phyloP scores from a whole-genome alignment of 2,797 vertebrate species.

The Galagoides demidoff region DNA sequence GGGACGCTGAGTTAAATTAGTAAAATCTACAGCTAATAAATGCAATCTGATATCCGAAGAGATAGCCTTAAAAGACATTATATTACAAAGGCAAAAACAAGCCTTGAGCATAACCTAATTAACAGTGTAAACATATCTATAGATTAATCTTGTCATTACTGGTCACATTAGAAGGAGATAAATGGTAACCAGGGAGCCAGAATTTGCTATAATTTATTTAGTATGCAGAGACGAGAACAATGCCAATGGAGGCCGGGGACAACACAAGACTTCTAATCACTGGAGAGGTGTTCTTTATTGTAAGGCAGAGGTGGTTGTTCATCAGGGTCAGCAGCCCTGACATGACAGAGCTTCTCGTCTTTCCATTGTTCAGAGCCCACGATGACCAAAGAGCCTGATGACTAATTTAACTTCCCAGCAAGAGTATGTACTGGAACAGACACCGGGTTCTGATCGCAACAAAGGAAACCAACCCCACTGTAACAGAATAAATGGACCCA shows the following conservation, averaged over 20 bases:
- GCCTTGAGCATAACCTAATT: background rate
- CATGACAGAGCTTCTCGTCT: background rate
- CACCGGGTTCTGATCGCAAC: background rate
- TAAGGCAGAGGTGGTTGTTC: background rate
- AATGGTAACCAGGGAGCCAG: background rate
- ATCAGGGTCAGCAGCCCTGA: background rate
- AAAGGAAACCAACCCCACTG: background rate
- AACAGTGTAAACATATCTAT: background rate
- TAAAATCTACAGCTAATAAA: slow-evolving; percentile 24
- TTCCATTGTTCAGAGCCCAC: background rate
- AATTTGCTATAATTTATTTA: background rate
- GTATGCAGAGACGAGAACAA: background rate
- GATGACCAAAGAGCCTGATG: background rate
- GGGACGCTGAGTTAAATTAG: background rate
- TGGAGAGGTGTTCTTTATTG: background rate
- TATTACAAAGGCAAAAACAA: background rate
- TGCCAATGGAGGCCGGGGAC: background rate
- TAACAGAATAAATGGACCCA: slow-evolving; percentile 21
- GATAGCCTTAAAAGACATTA: background rate
- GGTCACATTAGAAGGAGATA: background rate
- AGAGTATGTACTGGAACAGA: background rate
- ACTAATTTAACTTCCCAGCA: background rate
- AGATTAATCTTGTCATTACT: background rate
- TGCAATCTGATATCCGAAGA: background rate
- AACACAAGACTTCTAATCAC: background rate